Percentiles rank a stretch among this genome's conserved stretches.
Conservation (phyloP, 2,888 invertebrate species). For the Oxystoma pomonae region DNA sequence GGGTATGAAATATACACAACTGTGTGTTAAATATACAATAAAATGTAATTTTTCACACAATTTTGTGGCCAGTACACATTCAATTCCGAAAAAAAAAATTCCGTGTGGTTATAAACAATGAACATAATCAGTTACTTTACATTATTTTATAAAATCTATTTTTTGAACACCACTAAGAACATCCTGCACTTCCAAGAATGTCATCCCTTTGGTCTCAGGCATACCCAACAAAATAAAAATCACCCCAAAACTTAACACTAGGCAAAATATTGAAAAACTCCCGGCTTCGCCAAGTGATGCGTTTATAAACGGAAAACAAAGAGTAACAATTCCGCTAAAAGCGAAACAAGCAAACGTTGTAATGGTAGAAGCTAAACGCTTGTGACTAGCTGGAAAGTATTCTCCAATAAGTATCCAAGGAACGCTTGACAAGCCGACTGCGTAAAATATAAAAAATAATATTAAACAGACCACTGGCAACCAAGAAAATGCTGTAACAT, state of each 20-base stretch:
- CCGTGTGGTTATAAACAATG: too few species aligned
- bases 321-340: constrained; percentile 23
- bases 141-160: too few species aligned
- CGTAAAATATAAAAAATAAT: constrained; percentile 13
- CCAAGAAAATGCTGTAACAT: constrained; percentile 9
- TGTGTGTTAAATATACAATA: too few species aligned
- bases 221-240: constrained; percentile 20
- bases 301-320: constrained; percentile 25
- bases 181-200: constrained; percentile 23
- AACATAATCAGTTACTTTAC: too few species aligned
- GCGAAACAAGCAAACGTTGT: constrained; percentile 20
- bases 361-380: constrained; percentile 54
- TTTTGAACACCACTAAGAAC: constrained; percentile 12
- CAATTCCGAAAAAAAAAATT: too few species aligned
- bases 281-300: constrained; percentile 22
- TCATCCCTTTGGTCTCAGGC: constrained; percentile 30
- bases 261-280: constrained; percentile 27
- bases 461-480: constrained; percentile 17
- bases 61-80: too few species aligned
- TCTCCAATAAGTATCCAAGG: constrained; percentile 81
- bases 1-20: too few species aligned
- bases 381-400: constrained; percentile 72
- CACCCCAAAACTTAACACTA: constrained; percentile 13
- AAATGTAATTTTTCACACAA: too few species aligned
- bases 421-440: constrained; percentile 62